These are phyloP conservation scores for Poecile montanus DNA, from an alignment of 2,797 vertebrate genomes.

Conservation along the genomic window DNA sequence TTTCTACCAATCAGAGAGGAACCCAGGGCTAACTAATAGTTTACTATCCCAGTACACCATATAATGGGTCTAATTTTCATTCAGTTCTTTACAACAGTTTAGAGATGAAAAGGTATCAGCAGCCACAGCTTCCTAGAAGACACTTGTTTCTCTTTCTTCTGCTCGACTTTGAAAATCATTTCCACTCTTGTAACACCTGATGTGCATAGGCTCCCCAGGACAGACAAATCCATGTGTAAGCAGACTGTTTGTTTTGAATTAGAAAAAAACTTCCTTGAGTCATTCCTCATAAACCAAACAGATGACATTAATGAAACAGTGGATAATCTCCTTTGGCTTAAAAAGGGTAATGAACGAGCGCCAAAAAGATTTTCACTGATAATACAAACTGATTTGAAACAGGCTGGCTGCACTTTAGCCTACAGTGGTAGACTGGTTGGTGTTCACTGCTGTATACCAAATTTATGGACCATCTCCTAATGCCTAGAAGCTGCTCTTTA, in stretches of 20 bases:
- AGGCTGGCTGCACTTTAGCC: conserved; percentile 5
- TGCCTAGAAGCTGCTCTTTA: not conserved
- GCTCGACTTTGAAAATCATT: not conserved
- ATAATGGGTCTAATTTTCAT: not conserved
- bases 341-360: conserved; percentile 44
- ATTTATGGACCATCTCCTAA: not conserved
- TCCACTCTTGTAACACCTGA: conserved; percentile 19
- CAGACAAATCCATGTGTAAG: not conserved
- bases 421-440: not conserved
- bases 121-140: not conserved
- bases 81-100: not conserved
- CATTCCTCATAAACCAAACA: conserved; percentile 58
- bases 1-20: not conserved
- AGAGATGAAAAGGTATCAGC: not conserved
- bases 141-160: not conserved
- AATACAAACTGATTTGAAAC: conserved; percentile 63
- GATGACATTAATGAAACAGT: conserved; percentile 62
- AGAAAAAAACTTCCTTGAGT: conserved; percentile 61
- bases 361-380: conserved; percentile 60
- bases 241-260: conserved; percentile 61
- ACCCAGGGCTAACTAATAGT: not conserved
- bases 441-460: not conserved
- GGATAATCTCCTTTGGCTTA: conserved; percentile 65
- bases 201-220: not conserved
- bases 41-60: not conserved